Percentiles rank a stretch among this genome's conserved stretches.
Evolutionary conservation across 2,888 invertebrate genomes (phyloP).

Genomic region (Himalopsyche tibetana): DNA sequence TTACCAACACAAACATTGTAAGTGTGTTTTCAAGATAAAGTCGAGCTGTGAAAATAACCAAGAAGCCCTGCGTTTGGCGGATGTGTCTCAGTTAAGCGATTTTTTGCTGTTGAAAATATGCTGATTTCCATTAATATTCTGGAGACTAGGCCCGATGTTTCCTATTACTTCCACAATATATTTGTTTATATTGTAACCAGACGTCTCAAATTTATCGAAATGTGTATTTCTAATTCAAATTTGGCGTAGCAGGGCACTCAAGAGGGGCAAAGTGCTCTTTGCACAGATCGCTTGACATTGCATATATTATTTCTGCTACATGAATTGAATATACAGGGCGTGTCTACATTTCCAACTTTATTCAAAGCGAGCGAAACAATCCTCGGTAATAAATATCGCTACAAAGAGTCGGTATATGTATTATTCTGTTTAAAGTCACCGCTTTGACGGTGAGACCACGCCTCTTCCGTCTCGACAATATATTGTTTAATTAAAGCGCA

Average conservation of each 20-base stretch:
- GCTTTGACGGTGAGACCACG: constrained; percentile 1
- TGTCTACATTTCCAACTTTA: constrained; percentile 34
- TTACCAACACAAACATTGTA: too few species aligned
- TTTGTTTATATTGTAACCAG: constrained; percentile 11
- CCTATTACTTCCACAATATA: neutral
- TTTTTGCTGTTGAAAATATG: too few species aligned
- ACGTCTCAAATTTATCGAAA: constrained; percentile 8
- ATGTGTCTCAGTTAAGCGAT: too few species aligned
- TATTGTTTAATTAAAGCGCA: constrained; percentile 31
- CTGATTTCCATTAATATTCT: too few species aligned
- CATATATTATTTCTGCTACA: constrained; percentile 27
- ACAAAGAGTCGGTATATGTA: constrained; percentile 17
- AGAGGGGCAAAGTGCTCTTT: neutral
- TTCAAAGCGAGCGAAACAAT: constrained; percentile 23
- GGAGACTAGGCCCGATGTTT: neutral
- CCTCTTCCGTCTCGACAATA: constrained; percentile 22
- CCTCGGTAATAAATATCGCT: constrained; percentile 16
- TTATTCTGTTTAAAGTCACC: constrained; percentile 9
- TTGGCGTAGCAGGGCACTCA: neutral
- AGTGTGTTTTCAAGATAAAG: too few species aligned
- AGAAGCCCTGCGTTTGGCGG: too few species aligned
- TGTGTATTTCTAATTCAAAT: constrained; percentile 24
- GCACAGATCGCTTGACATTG: constrained; percentile 27
- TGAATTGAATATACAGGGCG: constrained; percentile 31
- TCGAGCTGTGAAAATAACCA: too few species aligned